phyloP scores from a whole-genome alignment of 2,888 invertebrate species.

The Mantis religiosa region DNA sequence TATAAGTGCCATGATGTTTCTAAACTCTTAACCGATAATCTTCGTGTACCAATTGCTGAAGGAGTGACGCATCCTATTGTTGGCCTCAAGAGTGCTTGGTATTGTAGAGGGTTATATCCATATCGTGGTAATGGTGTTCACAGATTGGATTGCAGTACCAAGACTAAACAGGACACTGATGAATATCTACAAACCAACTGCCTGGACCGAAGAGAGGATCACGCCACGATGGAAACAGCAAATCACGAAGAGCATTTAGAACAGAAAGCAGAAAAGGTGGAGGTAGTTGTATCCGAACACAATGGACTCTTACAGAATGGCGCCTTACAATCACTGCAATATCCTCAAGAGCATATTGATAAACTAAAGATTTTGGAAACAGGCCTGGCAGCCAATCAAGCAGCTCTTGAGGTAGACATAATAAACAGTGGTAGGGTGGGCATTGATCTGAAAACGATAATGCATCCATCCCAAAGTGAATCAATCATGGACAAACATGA shows the following conservation, averaged over 20 bases:
- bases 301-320: neutral
- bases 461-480: too few species aligned
- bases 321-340: neutral
- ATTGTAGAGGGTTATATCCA: neutral
- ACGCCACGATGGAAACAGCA: neutral
- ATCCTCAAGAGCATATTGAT: neutral
- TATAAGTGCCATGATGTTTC: neutral
- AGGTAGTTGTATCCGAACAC: neutral
- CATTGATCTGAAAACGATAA: neutral
- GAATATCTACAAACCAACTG: neutral
- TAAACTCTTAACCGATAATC: neutral
- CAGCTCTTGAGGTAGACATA: neutral
- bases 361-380: neutral
- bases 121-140: neutral
- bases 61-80: neutral
- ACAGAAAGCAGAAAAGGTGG: neutral
- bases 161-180: neutral
- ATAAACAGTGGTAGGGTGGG: neutral
- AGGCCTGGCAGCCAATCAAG: neutral
- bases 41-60: neutral
- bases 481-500: too few species aligned
- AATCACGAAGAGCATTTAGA: neutral
- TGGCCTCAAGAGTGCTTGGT: neutral
- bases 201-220: neutral
- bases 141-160: neutral